phyloP scores from a whole-genome alignment of 2,797 vertebrate genomes.

The Sternarchorhynchus goeldii region DNA sequence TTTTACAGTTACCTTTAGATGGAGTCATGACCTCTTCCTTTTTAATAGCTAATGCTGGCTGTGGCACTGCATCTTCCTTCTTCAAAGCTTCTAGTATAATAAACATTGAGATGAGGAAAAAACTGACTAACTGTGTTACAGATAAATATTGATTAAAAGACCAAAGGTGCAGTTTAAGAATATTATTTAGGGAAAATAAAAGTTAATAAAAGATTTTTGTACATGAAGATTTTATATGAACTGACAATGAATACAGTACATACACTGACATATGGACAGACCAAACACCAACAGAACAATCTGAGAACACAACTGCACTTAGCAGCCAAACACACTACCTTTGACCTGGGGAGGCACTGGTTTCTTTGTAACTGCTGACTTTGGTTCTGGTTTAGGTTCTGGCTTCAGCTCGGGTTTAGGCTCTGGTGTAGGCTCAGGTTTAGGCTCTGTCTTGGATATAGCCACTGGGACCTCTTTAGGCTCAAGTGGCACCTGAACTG shows the following conservation, averaged over 20 bases:
- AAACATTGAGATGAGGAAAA: constrained; percentile 56
- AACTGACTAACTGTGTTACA: constrained; percentile 21
- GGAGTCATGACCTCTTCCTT: constrained; percentile 59
- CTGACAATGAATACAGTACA: constrained; percentile 15
- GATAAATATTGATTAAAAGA: not conserved
- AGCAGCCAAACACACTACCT: constrained; percentile 73
- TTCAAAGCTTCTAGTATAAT: constrained; percentile 70
- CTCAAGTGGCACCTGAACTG: constrained; percentile 56
- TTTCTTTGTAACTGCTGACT: constrained; percentile 57
- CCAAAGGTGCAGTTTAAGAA: constrained; percentile 12
- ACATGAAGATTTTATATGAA: constrained; percentile 5
- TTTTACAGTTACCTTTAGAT: constrained; percentile 58
- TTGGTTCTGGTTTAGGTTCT: constrained; percentile 27
- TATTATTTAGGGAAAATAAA: too few species aligned
- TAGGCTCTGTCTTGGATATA: constrained; percentile 22
- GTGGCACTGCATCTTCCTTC: constrained; percentile 62
- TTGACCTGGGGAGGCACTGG: constrained; percentile 65
- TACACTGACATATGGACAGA: constrained; percentile 38
- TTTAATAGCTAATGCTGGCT: constrained; percentile 61
- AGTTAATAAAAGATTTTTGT: constrained; percentile 16
- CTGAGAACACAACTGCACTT: constrained; percentile 18
- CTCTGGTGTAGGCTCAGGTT: constrained; percentile 1
- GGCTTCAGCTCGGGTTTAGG: constrained; percentile 18
- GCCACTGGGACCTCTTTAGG: constrained; percentile 44
- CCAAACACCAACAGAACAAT: constrained; percentile 33